Base-by-base conservation (phyloP, 2,888 invertebrate genomes). In the Anticlea derivata region DNA sequence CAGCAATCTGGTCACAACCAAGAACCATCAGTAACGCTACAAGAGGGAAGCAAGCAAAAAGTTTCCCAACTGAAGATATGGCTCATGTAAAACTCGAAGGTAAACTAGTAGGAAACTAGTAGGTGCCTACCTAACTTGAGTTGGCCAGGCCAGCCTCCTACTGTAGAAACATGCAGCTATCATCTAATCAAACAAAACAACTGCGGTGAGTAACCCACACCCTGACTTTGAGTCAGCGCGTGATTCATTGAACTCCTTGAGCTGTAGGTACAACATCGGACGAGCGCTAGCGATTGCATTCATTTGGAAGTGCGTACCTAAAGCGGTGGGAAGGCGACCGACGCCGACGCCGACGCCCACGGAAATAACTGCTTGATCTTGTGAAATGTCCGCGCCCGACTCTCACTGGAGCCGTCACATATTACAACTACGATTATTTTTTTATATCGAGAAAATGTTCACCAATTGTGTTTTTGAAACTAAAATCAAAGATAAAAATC, bases 101-200 rank as follows among this genome's bases (percentile, higher is more conserved):
- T 17, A 4, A 2, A 3, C 4, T 17, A 17, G 2, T 3, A 17
- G 2, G 17, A 17, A 17, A 17, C 17, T 3, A 4, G 2, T 17
- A 17, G n/a, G n/a, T n/a, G n/a, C n/a, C n/a, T n/a, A n/a, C n/a
- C 17, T 17, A 3, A 17, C 4, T 17, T 17, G 17, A 17, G 4
- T 17, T 17, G 17, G 17, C 17, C 1, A 4, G 17, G 17, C 17
- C 1, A 4, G 6, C 13, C 10, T 35, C 24, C 38, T 35, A 33
- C 27, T 17, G 20, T 37, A 37, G 46, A 17, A 17, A 40, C 51
- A 54, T 50, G 60, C 55, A 55, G 41, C 51, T 53, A 34, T n/a
- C 31, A 31, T 23, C 35, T 34, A 46, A 27, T n/a, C 43, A 48
- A 48, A 48, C 45, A 48, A 53, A 57, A 57, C 57, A 57, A 50